A percentile compares a stretch with the other conserved stretches of the same genome.
phyloP scores from a whole-genome alignment of 2,113 vertebrate genomes.

The Channa argus region DNA sequence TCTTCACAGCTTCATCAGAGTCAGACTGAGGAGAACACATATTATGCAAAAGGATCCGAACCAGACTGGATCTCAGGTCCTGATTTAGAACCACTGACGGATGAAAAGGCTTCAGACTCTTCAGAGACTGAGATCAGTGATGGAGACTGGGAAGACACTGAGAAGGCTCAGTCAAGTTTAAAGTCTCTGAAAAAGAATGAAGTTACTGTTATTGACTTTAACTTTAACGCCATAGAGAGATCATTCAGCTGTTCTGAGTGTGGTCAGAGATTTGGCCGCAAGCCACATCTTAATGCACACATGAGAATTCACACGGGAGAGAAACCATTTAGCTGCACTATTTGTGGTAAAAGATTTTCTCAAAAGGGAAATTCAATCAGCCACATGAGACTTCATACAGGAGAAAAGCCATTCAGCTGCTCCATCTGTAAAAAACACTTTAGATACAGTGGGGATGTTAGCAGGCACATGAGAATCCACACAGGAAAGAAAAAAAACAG shows the following conservation, averaged over 20 bases:
- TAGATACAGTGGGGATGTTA: slow-evolving; percentile 20
- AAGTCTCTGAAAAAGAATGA: neutral
- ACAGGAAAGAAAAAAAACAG: neutral
- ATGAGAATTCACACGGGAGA: slow-evolving; percentile 48
- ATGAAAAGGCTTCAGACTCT: neutral
- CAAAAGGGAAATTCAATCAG: slow-evolving; percentile 32
- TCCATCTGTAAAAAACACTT: slow-evolving; percentile 46
- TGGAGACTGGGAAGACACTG: slow-evolving; percentile 9
- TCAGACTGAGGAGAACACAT: neutral
- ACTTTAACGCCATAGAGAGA: neutral
- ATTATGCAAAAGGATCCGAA: neutral
- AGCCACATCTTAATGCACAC: slow-evolving; percentile 40
- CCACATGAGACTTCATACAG: slow-evolving; percentile 51
- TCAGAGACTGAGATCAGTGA: slow-evolving; percentile 45
- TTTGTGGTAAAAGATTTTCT: slow-evolving; percentile 52
- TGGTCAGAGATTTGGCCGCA: slow-evolving; percentile 27
- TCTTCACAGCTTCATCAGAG: slow-evolving; percentile 9
- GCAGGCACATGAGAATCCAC: slow-evolving; percentile 56
- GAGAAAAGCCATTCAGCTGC: slow-evolving; percentile 42
- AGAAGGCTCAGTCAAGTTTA: neutral
- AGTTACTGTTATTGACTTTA: neutral
- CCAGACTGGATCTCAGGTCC: neutral
- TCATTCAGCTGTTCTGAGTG: slow-evolving; percentile 46
- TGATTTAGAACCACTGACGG: neutral
- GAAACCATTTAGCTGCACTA: slow-evolving; percentile 42